These are phyloP conservation scores for Noctilio leporinus DNA, from an alignment of 2,113 vertebrate genomes.

Conservation along the genomic window DNA sequence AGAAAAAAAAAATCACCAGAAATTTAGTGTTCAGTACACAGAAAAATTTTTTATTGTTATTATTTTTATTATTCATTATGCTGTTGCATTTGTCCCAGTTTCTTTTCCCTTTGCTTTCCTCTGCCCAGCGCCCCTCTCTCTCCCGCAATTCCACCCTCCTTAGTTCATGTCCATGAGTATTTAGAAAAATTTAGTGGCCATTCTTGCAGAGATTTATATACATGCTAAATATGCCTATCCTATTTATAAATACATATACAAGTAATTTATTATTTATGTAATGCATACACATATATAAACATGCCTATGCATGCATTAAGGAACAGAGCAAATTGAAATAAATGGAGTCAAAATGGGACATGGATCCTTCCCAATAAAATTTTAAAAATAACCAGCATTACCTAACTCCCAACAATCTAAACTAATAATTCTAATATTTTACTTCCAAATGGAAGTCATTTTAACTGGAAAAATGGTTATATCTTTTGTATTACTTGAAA, in stretches of 20 bases:
- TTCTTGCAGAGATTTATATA: background rate
- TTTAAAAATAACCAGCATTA: background rate
- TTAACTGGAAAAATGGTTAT: background rate
- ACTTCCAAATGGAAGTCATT: background rate
- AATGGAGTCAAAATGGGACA: background rate
- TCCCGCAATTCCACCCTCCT: too few relatives aligned
- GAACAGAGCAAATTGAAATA: background rate
- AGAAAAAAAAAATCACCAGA: background rate
- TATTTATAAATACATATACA: background rate
- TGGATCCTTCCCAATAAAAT: background rate
- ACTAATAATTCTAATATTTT: background rate
- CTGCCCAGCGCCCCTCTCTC: too few relatives aligned
- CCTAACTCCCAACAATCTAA: background rate
- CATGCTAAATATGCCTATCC: too few relatives aligned
- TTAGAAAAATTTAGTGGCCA: background rate
- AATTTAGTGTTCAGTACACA: background rate
- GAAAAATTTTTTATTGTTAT: too few relatives aligned
- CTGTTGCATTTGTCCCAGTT: too few relatives aligned
- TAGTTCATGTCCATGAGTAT: too few relatives aligned
- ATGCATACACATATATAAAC: background rate
- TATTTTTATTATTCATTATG: too few relatives aligned
- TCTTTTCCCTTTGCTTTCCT: too few relatives aligned
- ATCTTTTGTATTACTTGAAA: background rate
- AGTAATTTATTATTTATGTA: background rate
- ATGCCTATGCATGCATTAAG: background rate